A percentile compares a stretch with the other conserved stretches of the same genome.
Conservation (phyloP, 2,888 invertebrate species). For the Brachypalpus laphriformis region DNA sequence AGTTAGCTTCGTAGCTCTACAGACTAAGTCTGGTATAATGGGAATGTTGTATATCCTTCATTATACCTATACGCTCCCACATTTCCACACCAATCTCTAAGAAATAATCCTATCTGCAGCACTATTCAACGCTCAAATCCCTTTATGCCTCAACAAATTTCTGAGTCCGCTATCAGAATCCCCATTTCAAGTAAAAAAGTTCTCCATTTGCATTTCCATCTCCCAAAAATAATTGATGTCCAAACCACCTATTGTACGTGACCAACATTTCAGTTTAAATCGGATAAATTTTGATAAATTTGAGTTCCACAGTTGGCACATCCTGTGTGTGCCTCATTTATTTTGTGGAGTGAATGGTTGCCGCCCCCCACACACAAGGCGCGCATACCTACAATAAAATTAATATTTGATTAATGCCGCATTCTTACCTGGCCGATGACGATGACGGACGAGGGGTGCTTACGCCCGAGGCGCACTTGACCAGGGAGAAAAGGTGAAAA, state of each 20-base stretch:
- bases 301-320: slow-evolving; percentile 34
- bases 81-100: too few species aligned
- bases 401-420: slow-evolving; percentile 66
- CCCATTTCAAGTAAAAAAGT: too few species aligned
- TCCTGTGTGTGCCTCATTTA: slow-evolving; percentile 23
- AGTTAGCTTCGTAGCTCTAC: too few species aligned
- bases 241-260: slow-evolving; percentile 42
- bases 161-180: neutral
- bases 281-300: slow-evolving; percentile 36
- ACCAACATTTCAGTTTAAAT: slow-evolving; percentile 58
- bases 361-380: neutral
- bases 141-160: too few species aligned
- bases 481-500: slow-evolving; percentile 13
- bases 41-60: too few species aligned
- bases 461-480: neutral
- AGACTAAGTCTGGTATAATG: too few species aligned
- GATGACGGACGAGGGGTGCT: neutral
- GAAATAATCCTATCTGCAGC: too few species aligned
- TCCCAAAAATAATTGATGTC: slow-evolving; percentile 39
- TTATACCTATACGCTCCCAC: too few species aligned
- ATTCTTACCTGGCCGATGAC: slow-evolving; percentile 46
- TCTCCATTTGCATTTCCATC: slow-evolving; percentile 12
- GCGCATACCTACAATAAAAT: slow-evolving; percentile 35
- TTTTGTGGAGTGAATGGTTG: slow-evolving; percentile 4
- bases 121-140: too few species aligned